These are phyloP conservation scores for Trichonephila clavipes DNA, from an alignment of 1,140 invertebrate species.

Conservation along the genomic window DNA sequence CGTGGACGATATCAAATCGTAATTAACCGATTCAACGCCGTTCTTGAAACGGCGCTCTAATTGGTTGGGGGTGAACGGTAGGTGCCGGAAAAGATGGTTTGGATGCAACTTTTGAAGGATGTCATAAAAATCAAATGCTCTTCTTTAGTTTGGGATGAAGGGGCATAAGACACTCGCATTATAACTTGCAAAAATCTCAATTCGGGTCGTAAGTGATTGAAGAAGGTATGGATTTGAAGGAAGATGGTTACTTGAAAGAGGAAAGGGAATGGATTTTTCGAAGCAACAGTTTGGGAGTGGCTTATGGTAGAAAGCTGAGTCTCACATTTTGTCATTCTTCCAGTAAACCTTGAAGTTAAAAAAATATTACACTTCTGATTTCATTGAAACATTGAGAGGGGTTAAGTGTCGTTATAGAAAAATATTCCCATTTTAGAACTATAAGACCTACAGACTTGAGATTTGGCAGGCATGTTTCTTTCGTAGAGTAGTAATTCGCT, in stretches of 20 bases:
- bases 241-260: neutral
- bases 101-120: constrained; percentile 8
- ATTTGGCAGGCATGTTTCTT: too few relatives aligned
- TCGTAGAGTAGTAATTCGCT: too few relatives aligned
- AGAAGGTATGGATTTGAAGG: neutral
- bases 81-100: neutral
- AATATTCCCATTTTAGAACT: too few relatives aligned
- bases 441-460: too few relatives aligned
- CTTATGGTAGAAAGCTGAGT: too few relatives aligned
- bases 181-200: neutral
- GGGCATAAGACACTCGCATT: neutral
- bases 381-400: too few relatives aligned
- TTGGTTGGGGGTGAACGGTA: neutral
- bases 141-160: neutral
- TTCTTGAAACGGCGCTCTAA: neutral
- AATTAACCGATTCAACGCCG: constrained; percentile 25
- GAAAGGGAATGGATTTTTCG: neutral
- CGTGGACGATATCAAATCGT: constrained; percentile 38
- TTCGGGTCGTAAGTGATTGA: neutral
- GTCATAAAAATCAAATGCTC: constrained; percentile 19
- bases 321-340: too few relatives aligned
- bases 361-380: too few relatives aligned
- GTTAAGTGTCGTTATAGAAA: too few relatives aligned
- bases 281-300: too few relatives aligned
- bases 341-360: too few relatives aligned